A percentile compares a stretch with the other conserved stretches of the same genome.
Conservation (phyloP, 2,888 invertebrate genomes). For the Tipula lateralis region DNA sequence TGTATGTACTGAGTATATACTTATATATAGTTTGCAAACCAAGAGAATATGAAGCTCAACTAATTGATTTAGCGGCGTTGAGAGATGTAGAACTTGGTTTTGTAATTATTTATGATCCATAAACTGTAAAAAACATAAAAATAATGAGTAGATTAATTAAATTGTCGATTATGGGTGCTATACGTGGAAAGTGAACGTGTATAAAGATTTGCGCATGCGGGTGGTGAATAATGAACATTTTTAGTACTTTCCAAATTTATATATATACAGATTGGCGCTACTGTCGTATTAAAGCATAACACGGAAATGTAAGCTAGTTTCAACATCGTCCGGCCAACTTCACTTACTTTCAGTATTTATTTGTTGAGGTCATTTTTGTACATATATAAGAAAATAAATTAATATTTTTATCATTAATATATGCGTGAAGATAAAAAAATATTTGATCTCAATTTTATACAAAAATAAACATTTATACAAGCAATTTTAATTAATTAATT, state of each 20-base stretch:
- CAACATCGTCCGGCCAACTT: background rate
- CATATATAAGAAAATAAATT: background rate
- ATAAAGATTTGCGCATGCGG: background rate
- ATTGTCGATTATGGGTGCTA: background rate
- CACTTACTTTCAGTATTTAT: background rate
- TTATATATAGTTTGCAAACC: background rate
- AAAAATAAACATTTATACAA: background rate
- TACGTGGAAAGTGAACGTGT: background rate
- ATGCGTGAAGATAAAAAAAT: background rate
- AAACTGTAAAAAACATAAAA: background rate
- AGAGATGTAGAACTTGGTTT: background rate
- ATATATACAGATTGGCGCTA: background rate
- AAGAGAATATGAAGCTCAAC: slow-evolving; percentile 5
- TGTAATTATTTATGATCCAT: background rate
- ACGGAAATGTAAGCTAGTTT: background rate
- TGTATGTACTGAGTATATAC: too few relatives aligned
- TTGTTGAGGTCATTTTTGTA: background rate
- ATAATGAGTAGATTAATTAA: background rate
- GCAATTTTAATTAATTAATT: slow-evolving; percentile 24
- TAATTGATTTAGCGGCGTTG: background rate
- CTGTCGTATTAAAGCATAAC: background rate
- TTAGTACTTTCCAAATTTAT: background rate
- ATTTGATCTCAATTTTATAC: background rate
- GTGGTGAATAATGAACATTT: background rate
- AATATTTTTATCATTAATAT: background rate